These are phyloP conservation scores for Piprites chloris DNA, from an alignment of 2,113 vertebrate genomes.

Conservation along the genomic window DNA sequence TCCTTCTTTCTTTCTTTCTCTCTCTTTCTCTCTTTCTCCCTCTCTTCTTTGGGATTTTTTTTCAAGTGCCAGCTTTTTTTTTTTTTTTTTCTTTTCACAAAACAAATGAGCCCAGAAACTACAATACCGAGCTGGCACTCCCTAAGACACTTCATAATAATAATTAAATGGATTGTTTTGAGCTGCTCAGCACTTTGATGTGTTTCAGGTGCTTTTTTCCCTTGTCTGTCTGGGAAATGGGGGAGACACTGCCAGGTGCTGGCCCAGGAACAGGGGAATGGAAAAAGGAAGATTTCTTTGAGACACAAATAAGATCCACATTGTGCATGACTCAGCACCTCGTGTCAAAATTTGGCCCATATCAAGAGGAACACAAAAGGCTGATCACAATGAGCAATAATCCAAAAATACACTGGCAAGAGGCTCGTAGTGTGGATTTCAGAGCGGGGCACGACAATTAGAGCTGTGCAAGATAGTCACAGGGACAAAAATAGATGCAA, in stretches of 20 bases:
- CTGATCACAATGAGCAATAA: slow-evolving; percentile 57
- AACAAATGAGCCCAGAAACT: not conserved
- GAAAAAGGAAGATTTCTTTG: not conserved
- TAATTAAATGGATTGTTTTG: not conserved
- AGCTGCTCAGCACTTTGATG: not conserved
- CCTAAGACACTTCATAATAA: not conserved
- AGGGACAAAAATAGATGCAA: slow-evolving; percentile 49
- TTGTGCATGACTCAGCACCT: slow-evolving; percentile 26
- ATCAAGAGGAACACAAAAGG: slow-evolving; percentile 54
- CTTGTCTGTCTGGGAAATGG: not conserved
- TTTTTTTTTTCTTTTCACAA: not conserved
- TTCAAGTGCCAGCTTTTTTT: not conserved
- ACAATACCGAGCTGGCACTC: not conserved
- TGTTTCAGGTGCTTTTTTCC: not conserved
- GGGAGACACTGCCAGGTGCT: not conserved
- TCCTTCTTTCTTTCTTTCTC: rapidly evolving
- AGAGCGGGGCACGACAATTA: slow-evolving; percentile 50
- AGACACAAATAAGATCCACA: not conserved
- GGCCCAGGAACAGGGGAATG: not conserved
- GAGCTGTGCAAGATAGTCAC: slow-evolving; percentile 25
- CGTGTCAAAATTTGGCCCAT: slow-evolving; percentile 20
- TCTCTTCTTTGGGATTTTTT: not conserved
- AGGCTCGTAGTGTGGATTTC: not conserved
- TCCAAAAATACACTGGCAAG: slow-evolving; percentile 31
- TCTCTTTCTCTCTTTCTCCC: no score